Conservation (phyloP, 2,888 invertebrate species). For the Drosophila leonis region DNA sequence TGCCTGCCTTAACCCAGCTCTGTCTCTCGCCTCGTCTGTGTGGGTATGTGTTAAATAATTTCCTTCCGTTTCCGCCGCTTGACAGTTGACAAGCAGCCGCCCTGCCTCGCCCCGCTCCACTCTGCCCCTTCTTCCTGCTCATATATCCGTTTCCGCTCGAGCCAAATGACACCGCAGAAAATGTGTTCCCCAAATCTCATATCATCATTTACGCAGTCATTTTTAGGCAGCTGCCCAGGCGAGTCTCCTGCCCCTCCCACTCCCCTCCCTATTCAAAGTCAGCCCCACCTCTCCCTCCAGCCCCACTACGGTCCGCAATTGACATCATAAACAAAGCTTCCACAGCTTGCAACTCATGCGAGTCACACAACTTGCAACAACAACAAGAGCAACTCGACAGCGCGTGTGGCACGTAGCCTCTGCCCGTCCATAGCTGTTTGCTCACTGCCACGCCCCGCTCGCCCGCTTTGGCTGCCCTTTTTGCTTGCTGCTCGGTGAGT, state of each 20-base stretch:
- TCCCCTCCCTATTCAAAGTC: not conserved
- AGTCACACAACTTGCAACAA: slow-evolving; percentile 52
- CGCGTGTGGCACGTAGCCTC: slow-evolving; percentile 61
- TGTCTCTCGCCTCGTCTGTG: not conserved
- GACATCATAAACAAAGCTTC: slow-evolving; percentile 74
- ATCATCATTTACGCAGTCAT: slow-evolving; percentile 78
- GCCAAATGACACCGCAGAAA: slow-evolving; percentile 77
- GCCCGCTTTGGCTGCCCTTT: slow-evolving; percentile 18
- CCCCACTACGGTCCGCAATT: slow-evolving; percentile 2
- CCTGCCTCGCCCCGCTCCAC: not conserved
- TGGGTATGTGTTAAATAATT: slow-evolving; percentile 64
- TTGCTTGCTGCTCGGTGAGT: slow-evolving; percentile 41
- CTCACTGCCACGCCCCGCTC: slow-evolving; percentile 16
- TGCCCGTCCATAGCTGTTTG: slow-evolving; percentile 32
- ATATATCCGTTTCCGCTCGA: slow-evolving; percentile 67
- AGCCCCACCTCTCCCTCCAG: no score
- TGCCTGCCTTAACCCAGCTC: slow-evolving; percentile 2
- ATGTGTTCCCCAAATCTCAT: slow-evolving; percentile 73
- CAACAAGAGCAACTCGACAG: slow-evolving; percentile 18
- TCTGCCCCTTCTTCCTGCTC: slow-evolving; percentile 1
- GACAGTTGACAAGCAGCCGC: slow-evolving; percentile 33
- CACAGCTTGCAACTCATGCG: slow-evolving; percentile 74
- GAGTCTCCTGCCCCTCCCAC: not conserved
- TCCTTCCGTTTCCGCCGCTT: slow-evolving; percentile 68
- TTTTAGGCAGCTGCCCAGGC: slow-evolving; percentile 49